phyloP scores from a whole-genome alignment of 2,113 vertebrate species.

The Trachemys scripta region DNA sequence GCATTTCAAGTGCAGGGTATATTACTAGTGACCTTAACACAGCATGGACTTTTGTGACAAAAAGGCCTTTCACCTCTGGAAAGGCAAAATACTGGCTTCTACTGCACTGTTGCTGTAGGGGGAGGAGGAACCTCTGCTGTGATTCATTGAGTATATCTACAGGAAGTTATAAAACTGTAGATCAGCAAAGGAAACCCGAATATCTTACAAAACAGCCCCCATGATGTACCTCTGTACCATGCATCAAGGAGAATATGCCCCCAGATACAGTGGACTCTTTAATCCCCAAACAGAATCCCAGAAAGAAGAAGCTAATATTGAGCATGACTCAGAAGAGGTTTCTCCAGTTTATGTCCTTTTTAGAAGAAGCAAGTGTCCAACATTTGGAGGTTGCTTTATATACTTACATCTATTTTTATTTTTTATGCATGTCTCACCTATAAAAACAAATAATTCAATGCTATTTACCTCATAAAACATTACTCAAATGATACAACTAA shows the following conservation, averaged over 20 bases:
- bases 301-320: accelerated
- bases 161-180: background rate
- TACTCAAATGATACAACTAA: background rate
- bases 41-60: background rate
- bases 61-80: background rate
- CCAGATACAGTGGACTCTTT: background rate
- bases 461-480: background rate
- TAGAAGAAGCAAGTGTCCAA: background rate
- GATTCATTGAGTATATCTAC: background rate
- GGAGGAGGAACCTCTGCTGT: background rate
- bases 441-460: background rate
- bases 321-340: background rate
- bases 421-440: background rate
- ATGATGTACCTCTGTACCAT: background rate
- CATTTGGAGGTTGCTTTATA: background rate
- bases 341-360: background rate
- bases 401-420: background rate
- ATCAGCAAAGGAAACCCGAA: background rate
- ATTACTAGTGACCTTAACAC: background rate
- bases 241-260: background rate
- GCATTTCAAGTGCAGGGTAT: background rate
- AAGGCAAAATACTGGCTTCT: background rate
- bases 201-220: background rate
- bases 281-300: accelerated
- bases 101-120: background rate